Evolutionary conservation across 2,888 invertebrate species (phyloP), one percentile per base, ranked within the genome.

Genomic region (Myopa testacea): DNA sequence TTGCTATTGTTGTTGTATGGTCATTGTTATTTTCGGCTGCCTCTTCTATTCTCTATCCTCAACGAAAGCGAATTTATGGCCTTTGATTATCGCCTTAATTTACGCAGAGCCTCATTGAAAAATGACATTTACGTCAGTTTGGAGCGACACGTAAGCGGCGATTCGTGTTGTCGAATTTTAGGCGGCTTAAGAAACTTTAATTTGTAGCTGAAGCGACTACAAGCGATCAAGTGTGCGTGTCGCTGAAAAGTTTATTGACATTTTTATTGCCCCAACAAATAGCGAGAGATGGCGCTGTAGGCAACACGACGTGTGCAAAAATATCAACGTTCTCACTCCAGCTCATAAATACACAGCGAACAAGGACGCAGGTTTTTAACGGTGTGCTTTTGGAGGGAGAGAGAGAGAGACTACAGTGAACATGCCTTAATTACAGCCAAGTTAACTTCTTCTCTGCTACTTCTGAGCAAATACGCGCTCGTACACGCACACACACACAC

Each of bases 241-340:
- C 72, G 76, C 76, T 78, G 75, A 75, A 73, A 65, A 82, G 81
- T 84, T 84, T 83, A 84, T 84, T 86, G 84, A 84, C 83, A 83
- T 83, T 86, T 84, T 86, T 83, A 85, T 86, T 82, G 83, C 81
- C 80, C 76, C 80, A 82, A 80, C 82, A 84, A 85, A 85, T 84
- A 84, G 83, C 84, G 83, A 78, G 79, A 78, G 76, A 63, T 52
- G 67, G 55, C 68, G 50, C 8, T 38, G 34, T 67, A 5, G 55
- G 55, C 55, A 55, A 60, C 4, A 0, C 7, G 4, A 60, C 72
- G 26, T 7, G 16, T 34, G 37, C 55, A 71, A 14, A 55, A 4
- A 69, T n/a, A 69, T 14, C 10, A 8, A 50, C 50, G 14, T 14
- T 1, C 50, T 1, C 50, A 16, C 55, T 1, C 55, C 14, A 14